Evolutionary conservation across 2,888 invertebrate genomes (phyloP).

Genomic region (Dryococelus australis): DNA sequence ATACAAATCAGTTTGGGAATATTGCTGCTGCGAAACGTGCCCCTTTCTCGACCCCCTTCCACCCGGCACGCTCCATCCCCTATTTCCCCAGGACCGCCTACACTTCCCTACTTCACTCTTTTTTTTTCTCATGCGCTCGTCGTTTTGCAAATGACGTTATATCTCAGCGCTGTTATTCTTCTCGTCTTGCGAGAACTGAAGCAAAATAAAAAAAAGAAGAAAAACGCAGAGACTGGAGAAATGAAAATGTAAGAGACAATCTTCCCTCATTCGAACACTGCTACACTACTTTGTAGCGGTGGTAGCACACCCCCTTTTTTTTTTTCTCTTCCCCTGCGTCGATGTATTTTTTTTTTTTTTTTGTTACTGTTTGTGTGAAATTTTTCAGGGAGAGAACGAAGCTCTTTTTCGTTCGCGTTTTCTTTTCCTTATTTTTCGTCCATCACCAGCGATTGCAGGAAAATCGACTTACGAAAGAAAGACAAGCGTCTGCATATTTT

Average conservation of each 20-base stretch:
- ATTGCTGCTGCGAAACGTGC: background rate
- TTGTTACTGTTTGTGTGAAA: background rate
- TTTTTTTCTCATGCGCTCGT: background rate
- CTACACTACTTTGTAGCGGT: background rate
- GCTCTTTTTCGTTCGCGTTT: background rate
- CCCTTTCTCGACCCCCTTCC: background rate
- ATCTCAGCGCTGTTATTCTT: background rate
- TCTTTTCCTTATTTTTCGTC: background rate
- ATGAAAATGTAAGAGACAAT: constrained; percentile 10
- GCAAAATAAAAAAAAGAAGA: background rate
- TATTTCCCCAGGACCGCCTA: background rate
- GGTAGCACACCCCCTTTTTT: background rate
- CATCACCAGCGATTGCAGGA: constrained; percentile 8
- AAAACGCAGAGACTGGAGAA: background rate
- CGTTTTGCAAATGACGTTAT: background rate
- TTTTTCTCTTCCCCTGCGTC: background rate
- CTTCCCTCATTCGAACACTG: background rate
- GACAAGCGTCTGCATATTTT: background rate
- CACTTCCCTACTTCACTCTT: background rate
- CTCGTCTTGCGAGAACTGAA: background rate
- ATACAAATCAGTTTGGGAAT: constrained; percentile 29
- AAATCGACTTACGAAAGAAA: background rate
- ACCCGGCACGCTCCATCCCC: background rate
- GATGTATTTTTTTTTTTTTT: background rate
- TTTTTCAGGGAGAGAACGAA: background rate